Base-by-base conservation (phyloP, 2,113 vertebrate species). In the Porphyrio hochstetteri region DNA sequence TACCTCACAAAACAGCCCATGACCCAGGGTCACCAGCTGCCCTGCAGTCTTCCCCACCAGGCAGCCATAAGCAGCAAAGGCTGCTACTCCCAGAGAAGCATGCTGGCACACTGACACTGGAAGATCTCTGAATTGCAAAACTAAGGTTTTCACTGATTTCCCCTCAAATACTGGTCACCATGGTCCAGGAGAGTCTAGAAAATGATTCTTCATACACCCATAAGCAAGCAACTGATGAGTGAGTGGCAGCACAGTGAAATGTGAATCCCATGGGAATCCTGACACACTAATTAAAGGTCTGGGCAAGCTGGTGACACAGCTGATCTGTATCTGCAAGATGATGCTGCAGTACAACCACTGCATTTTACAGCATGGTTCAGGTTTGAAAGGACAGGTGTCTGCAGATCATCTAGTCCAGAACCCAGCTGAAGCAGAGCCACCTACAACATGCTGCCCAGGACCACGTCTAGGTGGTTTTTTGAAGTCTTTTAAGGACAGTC, bases 381-480 rank as follows among this genome's bases (percentile, higher is more conserved):
- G 27, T 4, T 3, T 3, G 28, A 82, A 82, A 21, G 21, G 14
- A 59, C 20, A 46, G 44, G 17, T 23, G 18, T 59, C 56, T 40
- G 24, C 10, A 70, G 14, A 17, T 57, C 59, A 71, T 5, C 11
- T 36, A 16, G 28, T 29, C 13, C 53, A 87, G 35, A 2, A 7
- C 3, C 19, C n/a, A 36, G 21, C 50, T 53, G 59, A 81, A 56
- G 23, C 11, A 76, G 23, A 6, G 15, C 13, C 29, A 77, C 23
- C 35, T 50, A 61, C 13, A 75, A 65, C 11, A 71, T 7, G 4
- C 6, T 69, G 28, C 6, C 38, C 42, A 82, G 42, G 21, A 50
- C 3, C 2, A 13, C 0, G 4, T 3, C 4, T 10, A 72, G 8
- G 18, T 12, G 1, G 4, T 11, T 40, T 55, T 40, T 48, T 8